These are phyloP conservation scores for Heliconius ismenius DNA, from an alignment of 2,888 invertebrate species.

Conservation along the genomic window DNA sequence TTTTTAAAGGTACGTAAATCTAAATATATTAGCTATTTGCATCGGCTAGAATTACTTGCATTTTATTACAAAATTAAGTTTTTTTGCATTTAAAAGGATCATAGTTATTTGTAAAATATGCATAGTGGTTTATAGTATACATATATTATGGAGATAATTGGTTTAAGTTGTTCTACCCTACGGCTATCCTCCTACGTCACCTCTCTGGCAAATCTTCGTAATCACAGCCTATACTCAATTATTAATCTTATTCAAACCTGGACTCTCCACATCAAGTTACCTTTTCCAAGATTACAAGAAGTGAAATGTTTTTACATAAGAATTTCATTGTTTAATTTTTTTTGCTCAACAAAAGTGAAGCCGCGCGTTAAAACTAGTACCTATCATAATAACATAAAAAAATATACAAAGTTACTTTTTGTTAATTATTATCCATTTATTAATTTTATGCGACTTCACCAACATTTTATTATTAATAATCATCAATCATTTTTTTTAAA, in stretches of 20 bases:
- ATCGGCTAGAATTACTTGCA: too few species aligned
- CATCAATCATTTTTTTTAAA: too few species aligned
- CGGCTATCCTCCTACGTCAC: conserved; percentile 21
- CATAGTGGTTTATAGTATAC: not conserved
- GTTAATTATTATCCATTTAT: too few species aligned
- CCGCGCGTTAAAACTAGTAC: too few species aligned
- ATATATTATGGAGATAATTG: conserved; percentile 7
- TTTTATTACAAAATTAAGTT: not conserved
- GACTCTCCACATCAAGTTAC: not conserved
- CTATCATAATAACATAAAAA: too few species aligned
- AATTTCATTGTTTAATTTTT: too few species aligned
- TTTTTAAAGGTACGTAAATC: not conserved
- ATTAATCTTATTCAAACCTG: conserved; percentile 13
- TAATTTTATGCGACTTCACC: too few species aligned
- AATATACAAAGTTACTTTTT: too few species aligned
- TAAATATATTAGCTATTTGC: too few species aligned
- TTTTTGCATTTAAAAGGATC: not conserved
- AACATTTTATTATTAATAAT: too few species aligned
- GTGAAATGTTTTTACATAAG: not conserved
- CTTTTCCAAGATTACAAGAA: conserved; percentile 3
- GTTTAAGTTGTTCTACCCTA: not conserved
- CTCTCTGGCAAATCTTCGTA: conserved; percentile 17
- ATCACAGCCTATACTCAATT: conserved; percentile 11
- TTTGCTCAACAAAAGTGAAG: too few species aligned
- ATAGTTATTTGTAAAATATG: not conserved